Base-by-base conservation (phyloP, 2,797 vertebrate genomes). In the Sebastes paucispinis region DNA sequence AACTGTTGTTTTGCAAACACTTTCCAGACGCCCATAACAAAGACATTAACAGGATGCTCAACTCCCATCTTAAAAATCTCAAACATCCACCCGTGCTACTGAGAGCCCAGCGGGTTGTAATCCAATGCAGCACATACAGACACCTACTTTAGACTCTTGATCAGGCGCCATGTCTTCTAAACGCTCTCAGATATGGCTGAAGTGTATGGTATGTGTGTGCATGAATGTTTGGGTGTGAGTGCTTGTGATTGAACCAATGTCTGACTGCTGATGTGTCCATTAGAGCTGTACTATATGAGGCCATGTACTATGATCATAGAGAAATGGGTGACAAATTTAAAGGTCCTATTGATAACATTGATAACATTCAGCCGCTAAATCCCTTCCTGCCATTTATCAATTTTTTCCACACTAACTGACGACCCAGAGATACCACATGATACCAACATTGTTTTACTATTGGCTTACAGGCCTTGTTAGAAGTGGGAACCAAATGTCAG, bases 81-180 rank as follows among this genome's bases (percentile, higher is more conserved):
- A 85, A 69, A 78, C 62, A 74, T 77, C 27, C 64, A 59, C 80
- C 69, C 34, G 52, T 25, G 39, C 39, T 27, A n/a, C 36, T 22
- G 47, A 36, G 69, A 59, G 31, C 14, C 55, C 72, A 47, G 60
- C 20, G 3, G 74, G 39, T 58, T 57, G 55, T 79, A 75, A 81
- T 70, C 66, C 24, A 22, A 11, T 52, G 29, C 57, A 27, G 62
- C 57, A 43, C 67, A 77, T 47, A 47, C 87, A 73, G 12, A 39
- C 62, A 36, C 77, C 32, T 57, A 84, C 84, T 89, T 78, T 6
- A 89, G 79, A 25, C 82, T 32, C 70, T 85, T 75, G 59, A 69
- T 18, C 20, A 1, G 75, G 79, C 75, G 64, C 83, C 80, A 58
- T 50, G 57, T 87, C 29, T 65, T 57, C 20, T 20, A 4, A 32